These are phyloP conservation scores for Calosoma granatense DNA, from an alignment of 1,140 invertebrate genomes.

Conservation along the genomic window DNA sequence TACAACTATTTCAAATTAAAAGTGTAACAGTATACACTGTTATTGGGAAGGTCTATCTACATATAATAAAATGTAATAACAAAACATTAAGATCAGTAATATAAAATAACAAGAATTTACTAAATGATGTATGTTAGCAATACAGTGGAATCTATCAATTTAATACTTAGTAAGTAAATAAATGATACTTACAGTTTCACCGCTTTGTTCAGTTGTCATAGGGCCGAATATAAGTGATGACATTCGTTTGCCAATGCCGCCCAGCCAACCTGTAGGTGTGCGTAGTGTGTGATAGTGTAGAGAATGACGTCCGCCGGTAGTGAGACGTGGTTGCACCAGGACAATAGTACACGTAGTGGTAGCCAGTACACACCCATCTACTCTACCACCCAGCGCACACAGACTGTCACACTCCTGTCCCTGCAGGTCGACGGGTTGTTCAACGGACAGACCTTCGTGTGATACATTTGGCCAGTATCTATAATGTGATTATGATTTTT, in stretches of 20 bases:
- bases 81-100: too few species aligned
- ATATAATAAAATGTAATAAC: too few species aligned
- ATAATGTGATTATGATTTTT: too few species aligned
- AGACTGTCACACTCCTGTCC: slow-evolving; percentile 75
- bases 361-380: slow-evolving; percentile 70
- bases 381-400: slow-evolving; percentile 44
- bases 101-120: too few species aligned
- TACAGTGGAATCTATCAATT: too few species aligned
- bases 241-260: slow-evolving; percentile 74
- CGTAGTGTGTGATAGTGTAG: slow-evolving; percentile 61
- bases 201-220: slow-evolving; percentile 53
- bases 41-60: too few species aligned
- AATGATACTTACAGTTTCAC: slow-evolving; percentile 60
- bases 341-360: slow-evolving; percentile 86
- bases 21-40: too few species aligned
- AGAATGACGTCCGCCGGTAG: slow-evolving; percentile 47
- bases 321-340: slow-evolving; percentile 53
- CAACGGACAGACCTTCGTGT: slow-evolving; percentile 76
- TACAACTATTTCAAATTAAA: too few species aligned
- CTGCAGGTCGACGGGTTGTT: slow-evolving; percentile 73
- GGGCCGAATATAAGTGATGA: slow-evolving; percentile 81
- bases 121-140: too few species aligned
- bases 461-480: slow-evolving; percentile 84
- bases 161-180: neutral
- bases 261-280: slow-evolving; percentile 74